A percentile compares a stretch with the other conserved stretches of the same genome.
Evolutionary conservation across 2,797 vertebrate genomes (phyloP).

Genomic region (Hybognathus amarus): DNA sequence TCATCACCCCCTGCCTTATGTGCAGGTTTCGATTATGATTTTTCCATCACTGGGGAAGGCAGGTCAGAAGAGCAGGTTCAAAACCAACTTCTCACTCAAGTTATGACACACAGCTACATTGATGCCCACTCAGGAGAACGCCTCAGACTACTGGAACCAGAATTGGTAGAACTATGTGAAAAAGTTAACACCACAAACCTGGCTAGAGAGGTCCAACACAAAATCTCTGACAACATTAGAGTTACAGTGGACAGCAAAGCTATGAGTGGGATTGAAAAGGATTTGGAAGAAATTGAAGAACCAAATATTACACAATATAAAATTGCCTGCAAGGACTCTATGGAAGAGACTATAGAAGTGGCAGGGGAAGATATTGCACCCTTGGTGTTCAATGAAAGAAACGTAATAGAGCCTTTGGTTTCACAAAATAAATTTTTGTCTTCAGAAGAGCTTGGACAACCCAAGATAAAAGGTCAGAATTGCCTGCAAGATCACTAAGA

Average conservation of each 20-base stretch:
- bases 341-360: neutral
- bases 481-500: neutral
- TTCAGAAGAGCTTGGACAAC: constrained; percentile 1
- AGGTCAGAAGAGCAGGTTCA: constrained; percentile 64
- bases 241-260: constrained; percentile 29
- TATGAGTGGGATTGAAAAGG: neutral
- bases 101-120: constrained; percentile 91
- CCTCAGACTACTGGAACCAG: constrained; percentile 84
- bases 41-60: constrained; percentile 54
- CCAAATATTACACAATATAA: neutral
- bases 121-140: constrained; percentile 84
- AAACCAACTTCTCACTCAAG: constrained; percentile 78
- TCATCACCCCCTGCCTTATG: constrained; percentile 60
- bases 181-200: constrained; percentile 43
- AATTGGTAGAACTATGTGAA: constrained; percentile 71
- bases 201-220: constrained; percentile 30
- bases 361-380: neutral
- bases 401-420: neutral
- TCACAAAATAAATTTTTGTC: neutral
- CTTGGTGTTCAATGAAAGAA: neutral
- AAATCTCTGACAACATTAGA: constrained; percentile 21
- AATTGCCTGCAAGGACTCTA: neutral
- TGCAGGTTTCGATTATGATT: constrained; percentile 56
- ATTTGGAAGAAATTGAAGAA: neutral
- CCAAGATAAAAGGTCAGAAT: constrained; percentile 8